Percentiles rank a stretch among this genome's conserved stretches.
These are phyloP conservation scores for Sycophila texana DNA, from an alignment of 2,888 invertebrate species.

Conservation along the genomic window DNA sequence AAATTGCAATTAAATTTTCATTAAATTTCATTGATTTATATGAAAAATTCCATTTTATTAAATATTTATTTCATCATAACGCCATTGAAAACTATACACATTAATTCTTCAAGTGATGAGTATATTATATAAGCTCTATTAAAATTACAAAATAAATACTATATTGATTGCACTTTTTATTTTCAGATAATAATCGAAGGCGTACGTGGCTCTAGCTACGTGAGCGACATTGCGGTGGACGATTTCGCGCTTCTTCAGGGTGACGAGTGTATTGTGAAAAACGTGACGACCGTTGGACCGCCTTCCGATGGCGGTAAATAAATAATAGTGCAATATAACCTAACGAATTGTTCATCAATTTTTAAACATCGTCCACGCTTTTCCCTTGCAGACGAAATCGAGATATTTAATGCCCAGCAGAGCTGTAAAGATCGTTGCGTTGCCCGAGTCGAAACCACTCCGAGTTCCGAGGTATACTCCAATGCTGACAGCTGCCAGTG, in stretches of 20 bases:
- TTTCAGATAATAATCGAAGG: conserved; percentile 86
- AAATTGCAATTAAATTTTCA: no score
- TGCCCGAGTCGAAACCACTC: conserved; percentile 48
- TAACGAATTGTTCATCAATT: background rate
- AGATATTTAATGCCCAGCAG: conserved; percentile 68
- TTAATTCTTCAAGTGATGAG: no score
- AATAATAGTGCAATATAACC: background rate
- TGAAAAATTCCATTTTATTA: background rate
- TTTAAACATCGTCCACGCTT: background rate
- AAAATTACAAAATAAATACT: background rate
- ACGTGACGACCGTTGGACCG: conserved; percentile 40
- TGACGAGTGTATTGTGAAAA: conserved; percentile 76
- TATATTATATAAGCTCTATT: no score
- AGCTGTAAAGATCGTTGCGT: conserved; percentile 71
- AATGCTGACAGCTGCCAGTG: conserved; percentile 79
- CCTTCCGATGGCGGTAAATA: conserved; percentile 61
- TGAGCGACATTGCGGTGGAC: conserved; percentile 89
- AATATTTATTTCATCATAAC: conserved; percentile 11
- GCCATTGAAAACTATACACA: background rate
- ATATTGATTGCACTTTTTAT: background rate
- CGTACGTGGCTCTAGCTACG: conserved; percentile 80
- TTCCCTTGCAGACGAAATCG: conserved; percentile 68
- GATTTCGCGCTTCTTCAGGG: conserved; percentile 83
- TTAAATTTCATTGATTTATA: no score
- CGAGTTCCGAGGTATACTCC: conserved; percentile 56